phyloP scores from a whole-genome alignment of 2,888 invertebrate species.

The Phasia obesa region DNA sequence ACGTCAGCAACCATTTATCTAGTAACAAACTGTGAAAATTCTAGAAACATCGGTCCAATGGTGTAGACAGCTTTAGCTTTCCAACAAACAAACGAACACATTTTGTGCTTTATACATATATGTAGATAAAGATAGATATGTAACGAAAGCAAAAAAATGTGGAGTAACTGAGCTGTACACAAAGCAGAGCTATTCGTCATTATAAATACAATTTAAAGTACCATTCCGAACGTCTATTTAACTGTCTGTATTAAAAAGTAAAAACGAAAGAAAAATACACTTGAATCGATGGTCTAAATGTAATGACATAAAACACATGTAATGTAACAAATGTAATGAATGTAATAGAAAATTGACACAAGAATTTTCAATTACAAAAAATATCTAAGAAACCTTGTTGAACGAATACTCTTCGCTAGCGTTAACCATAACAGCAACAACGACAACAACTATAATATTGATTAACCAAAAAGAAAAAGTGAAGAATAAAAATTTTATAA shows the following conservation, averaged over 20 bases:
- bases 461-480: background rate
- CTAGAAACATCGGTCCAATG: no score
- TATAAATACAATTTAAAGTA: constrained; percentile 16
- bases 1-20: no score
- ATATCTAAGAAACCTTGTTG: constrained; percentile 21
- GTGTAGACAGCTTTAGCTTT: no score
- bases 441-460: constrained; percentile 1
- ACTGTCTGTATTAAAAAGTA: background rate
- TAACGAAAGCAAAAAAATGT: background rate
- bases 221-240: background rate
- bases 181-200: constrained; percentile 40
- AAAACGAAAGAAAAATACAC: background rate
- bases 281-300: constrained; percentile 34
- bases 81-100: no score
- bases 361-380: constrained; percentile 70
- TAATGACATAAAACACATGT: constrained; percentile 20
- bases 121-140: no score
- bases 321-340: constrained; percentile 68
- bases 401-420: background rate
- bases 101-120: no score
- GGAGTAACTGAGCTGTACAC: constrained; percentile 31
- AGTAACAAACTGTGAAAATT: no score
- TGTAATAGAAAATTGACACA: constrained; percentile 68
- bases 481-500: background rate
- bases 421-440: constrained; percentile 4